These are phyloP conservation scores for Pristionchus entomophagus DNA, from an alignment of 2,888 invertebrate genomes.

Conservation along the genomic window DNA sequence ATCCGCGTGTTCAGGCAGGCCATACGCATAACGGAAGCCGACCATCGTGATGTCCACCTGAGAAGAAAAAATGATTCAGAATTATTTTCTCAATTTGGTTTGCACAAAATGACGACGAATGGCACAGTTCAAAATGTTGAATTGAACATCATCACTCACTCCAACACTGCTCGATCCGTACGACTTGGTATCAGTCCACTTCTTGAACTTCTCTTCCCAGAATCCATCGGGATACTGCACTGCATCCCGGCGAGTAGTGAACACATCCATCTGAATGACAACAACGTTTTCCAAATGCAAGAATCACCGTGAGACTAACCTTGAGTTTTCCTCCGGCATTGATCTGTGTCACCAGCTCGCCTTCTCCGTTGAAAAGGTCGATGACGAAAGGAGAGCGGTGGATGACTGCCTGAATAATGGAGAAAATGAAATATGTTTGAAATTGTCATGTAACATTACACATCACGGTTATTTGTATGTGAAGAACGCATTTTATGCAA, in stretches of 20 bases:
- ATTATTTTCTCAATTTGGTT: too few relatives aligned
- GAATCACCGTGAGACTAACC: conserved; percentile 44
- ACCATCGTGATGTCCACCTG: conserved; percentile 94
- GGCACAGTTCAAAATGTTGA: too few relatives aligned
- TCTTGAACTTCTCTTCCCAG: conserved; percentile 96
- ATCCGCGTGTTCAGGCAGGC: conserved; percentile 98
- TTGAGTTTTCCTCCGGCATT: conserved; percentile 92
- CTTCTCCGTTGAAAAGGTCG: conserved; percentile 83
- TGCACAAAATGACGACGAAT: too few relatives aligned
- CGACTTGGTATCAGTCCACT: conserved; percentile 93
- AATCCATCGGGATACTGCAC: conserved; percentile 82
- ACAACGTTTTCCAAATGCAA: not conserved
- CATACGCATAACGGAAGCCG: conserved; percentile 91
- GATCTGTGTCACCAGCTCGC: conserved; percentile 84
- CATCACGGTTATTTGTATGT: too few relatives aligned
- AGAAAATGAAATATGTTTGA: not conserved
- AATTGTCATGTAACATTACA: too few relatives aligned
- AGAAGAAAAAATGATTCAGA: conserved; percentile 78
- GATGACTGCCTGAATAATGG: conserved; percentile 57
- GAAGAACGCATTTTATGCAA: too few relatives aligned
- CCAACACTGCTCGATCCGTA: conserved; percentile 80
- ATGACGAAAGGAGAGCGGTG: conserved; percentile 85
- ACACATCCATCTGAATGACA: conserved; percentile 85
- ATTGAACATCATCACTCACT: too few relatives aligned
- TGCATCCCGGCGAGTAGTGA: conserved; percentile 78